Conservation (phyloP, 2,888 invertebrate genomes). For the Hoplodrina blanda region DNA sequence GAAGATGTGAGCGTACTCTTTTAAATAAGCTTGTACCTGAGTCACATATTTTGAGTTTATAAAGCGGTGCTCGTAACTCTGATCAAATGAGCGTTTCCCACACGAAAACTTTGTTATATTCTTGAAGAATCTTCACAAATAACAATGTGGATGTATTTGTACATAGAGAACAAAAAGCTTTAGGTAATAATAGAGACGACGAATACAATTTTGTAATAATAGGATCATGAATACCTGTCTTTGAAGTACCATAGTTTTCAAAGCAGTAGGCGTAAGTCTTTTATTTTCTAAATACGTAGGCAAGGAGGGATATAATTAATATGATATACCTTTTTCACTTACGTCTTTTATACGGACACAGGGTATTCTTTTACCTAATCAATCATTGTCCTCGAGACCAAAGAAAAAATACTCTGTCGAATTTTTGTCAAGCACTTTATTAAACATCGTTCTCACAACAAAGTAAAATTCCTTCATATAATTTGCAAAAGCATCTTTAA, state of each 20-base stretch:
- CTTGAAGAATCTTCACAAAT: slow-evolving; percentile 10
- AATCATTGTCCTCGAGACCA: slow-evolving; percentile 35
- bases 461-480: slow-evolving; percentile 49
- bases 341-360: not conserved
- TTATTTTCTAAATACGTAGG: slow-evolving; percentile 14
- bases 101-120: not conserved
- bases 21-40: slow-evolving; percentile 19
- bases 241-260: slow-evolving; percentile 20
- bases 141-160: slow-evolving; percentile 1
- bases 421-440: slow-evolving; percentile 40
- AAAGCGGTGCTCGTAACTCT: not conserved
- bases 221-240: slow-evolving; percentile 26
- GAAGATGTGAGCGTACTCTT: slow-evolving; percentile 10
- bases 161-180: slow-evolving; percentile 6
- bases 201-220: slow-evolving; percentile 27
- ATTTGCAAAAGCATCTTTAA: slow-evolving; percentile 53
- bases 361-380: slow-evolving; percentile 36
- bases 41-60: slow-evolving; percentile 2
- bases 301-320: slow-evolving; percentile 8
- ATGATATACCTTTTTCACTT: slow-evolving; percentile 33
- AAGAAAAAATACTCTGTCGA: slow-evolving; percentile 29
- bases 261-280: slow-evolving; percentile 18
- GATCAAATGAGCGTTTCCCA: not conserved
- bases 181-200: not conserved
- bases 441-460: slow-evolving; percentile 43